Base-by-base conservation (phyloP, 2,797 vertebrate species). In the Melopsittacus undulatus region DNA sequence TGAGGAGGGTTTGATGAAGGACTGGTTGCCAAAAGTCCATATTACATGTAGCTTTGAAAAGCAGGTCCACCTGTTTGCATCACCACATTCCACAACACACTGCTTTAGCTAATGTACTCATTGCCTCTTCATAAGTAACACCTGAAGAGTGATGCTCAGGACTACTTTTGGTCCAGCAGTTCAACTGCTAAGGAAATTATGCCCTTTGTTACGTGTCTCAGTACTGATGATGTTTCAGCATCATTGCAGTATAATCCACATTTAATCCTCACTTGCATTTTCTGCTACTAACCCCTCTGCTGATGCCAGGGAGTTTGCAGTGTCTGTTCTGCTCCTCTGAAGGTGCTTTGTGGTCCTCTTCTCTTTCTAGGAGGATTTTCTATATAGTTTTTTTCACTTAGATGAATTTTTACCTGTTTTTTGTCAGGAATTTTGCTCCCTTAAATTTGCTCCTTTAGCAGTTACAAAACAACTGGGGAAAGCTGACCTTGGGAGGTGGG, bases 211-310 rank as follows among this genome's bases (percentile, higher is more conserved):
- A 51, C 36, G 68, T 49, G 32, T 40, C 70, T 89, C 94, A 66
- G 73, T 36, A 18, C 40, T 59, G 78, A 64, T 0, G 1, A 54
- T 9, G 76, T 70, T 90, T 70, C 76, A 77, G 83, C 62, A 57
- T 86, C 1, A 0, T 67, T 64, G 57, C 56, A 64, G 70, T 13
- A 80, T 77, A 96, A 95, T 87, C 74, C 68, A 82, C 51, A 23
- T 78, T 73, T 93, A 92, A 96, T 94, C 66, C 85, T 49, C 82
- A 68, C 49, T 72, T 87, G 84, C 73, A 18, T 91, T 89, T 95
- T 68, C 83, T 92, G 69, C 51, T 92, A 59, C 74, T 68, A 69
- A 90, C 81, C 56, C 66, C 66, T 81, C 67, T 45, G 51, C 46
- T 86, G n/a, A 68, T 5, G 30, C 77, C 0, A 0, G 68, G 77